phyloP scores from a whole-genome alignment of 1,140 invertebrate species.

The Palaemon carinicauda region DNA sequence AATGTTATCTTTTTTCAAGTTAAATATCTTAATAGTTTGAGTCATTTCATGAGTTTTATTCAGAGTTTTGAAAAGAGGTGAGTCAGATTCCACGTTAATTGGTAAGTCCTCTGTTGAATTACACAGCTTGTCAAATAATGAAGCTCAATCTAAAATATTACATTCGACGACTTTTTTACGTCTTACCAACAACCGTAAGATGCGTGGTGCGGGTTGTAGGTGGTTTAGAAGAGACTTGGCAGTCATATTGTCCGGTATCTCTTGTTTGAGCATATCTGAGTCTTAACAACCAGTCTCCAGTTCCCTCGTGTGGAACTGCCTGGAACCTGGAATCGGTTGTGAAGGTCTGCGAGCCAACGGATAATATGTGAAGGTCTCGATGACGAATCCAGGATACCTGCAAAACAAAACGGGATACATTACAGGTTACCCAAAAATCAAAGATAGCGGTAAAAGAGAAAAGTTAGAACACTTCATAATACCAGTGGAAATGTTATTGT shows the following conservation, averaged over 20 bases:
- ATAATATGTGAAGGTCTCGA: conserved; percentile 62
- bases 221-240: conserved; percentile 62
- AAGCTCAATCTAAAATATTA: too few relatives aligned
- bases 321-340: conserved; percentile 62
- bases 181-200: conserved; percentile 62
- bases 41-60: background rate
- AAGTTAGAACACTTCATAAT: too few relatives aligned
- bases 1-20: background rate
- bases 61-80: too few relatives aligned
- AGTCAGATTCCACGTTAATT: background rate
- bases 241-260: conserved; percentile 61
- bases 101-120: too few relatives aligned
- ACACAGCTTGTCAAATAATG: too few relatives aligned
- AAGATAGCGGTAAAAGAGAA: background rate
- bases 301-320: conserved; percentile 47
- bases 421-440: background rate
- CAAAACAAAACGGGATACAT: too few relatives aligned
- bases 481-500: too few relatives aligned
- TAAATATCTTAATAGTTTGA: background rate
- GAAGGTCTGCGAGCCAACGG: conserved; percentile 62
- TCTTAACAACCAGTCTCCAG: conserved; percentile 59
- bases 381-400: conserved; percentile 60
- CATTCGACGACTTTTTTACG: too few relatives aligned
- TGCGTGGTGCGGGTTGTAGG: conserved; percentile 60
- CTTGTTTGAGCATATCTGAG: conserved; percentile 59